Evolutionary conservation across 2,797 vertebrate genomes (phyloP).

Genomic region (Astyanax mexicanus): DNA sequence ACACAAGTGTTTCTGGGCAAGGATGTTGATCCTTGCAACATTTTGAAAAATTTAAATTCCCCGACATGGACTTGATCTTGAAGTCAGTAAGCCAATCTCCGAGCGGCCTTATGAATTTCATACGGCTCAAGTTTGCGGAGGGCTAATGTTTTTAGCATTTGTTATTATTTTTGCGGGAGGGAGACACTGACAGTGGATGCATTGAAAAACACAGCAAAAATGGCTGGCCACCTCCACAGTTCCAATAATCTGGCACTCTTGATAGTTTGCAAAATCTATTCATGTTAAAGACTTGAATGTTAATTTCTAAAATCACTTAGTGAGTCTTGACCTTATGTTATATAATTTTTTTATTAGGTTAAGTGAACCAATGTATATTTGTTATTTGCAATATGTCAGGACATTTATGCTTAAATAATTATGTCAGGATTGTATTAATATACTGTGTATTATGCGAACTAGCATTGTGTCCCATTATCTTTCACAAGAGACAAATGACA

Average conservation of each 20-base stretch:
- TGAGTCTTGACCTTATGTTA: background rate
- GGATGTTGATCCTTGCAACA: constrained; percentile 47
- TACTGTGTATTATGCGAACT: too few relatives aligned
- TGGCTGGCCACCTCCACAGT: background rate
- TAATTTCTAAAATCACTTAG: background rate
- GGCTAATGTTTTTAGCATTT: constrained; percentile 47
- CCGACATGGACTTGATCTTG: constrained; percentile 49
- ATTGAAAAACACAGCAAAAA: background rate
- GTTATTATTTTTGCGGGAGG: constrained; percentile 46
- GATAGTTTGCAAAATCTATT: too few relatives aligned
- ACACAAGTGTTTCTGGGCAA: constrained; percentile 49
- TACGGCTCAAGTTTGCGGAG: constrained; percentile 33
- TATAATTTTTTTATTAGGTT: background rate
- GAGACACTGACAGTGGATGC: background rate
- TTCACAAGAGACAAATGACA: too few relatives aligned
- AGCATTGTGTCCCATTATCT: too few relatives aligned
- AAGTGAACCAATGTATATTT: too few relatives aligned
- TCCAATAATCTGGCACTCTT: background rate
- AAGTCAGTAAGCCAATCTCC: constrained; percentile 36
- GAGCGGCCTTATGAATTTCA: constrained; percentile 23
- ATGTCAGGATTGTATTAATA: too few relatives aligned
- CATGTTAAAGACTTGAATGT: background rate
- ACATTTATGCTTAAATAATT: too few relatives aligned
- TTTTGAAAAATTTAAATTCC: constrained; percentile 51
- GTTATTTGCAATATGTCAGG: too few relatives aligned